Conservation (phyloP, 2,888 invertebrate species). For the Blastobasis adustella region DNA sequence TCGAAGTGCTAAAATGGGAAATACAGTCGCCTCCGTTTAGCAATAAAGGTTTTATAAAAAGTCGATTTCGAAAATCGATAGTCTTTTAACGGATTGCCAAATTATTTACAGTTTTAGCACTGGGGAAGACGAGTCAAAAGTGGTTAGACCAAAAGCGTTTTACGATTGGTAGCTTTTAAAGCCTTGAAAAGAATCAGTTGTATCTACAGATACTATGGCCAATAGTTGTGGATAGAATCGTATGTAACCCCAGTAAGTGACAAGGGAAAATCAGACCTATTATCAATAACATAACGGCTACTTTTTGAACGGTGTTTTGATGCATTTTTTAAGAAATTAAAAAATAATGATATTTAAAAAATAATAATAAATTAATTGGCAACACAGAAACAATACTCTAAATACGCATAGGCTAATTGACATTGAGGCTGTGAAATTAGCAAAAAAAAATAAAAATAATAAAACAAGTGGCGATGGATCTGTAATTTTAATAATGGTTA, state of each 20-base stretch:
- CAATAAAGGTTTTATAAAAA: neutral
- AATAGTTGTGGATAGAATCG: constrained; percentile 38
- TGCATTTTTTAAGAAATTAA: constrained; percentile 64
- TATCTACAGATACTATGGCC: constrained; percentile 38
- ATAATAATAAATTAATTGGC: constrained; percentile 66
- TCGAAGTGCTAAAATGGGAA: constrained; percentile 1
- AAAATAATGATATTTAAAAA: constrained; percentile 29
- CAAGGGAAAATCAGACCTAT: constrained; percentile 59
- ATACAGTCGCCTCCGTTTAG: neutral
- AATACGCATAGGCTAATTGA: constrained; percentile 75
- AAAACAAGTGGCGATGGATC: constrained; percentile 61
- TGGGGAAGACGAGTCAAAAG: neutral
- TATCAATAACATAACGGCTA: constrained; percentile 68
- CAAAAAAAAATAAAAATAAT: constrained; percentile 59
- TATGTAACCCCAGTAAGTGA: constrained; percentile 55
- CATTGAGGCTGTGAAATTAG: constrained; percentile 75
- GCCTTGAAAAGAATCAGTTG: constrained; percentile 1
- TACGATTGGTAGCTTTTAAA: constrained; percentile 1
- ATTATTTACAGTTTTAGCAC: neutral
- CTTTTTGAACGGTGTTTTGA: constrained; percentile 73
- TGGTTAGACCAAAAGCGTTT: neutral
- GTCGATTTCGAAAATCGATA: neutral
- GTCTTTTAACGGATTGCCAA: constrained; percentile 1
- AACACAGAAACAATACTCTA: constrained; percentile 72
- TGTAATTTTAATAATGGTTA: constrained; percentile 50